Evolutionary conservation across 1,140 invertebrate genomes (phyloP).

Genomic region (Neuroterus valhalla): DNA sequence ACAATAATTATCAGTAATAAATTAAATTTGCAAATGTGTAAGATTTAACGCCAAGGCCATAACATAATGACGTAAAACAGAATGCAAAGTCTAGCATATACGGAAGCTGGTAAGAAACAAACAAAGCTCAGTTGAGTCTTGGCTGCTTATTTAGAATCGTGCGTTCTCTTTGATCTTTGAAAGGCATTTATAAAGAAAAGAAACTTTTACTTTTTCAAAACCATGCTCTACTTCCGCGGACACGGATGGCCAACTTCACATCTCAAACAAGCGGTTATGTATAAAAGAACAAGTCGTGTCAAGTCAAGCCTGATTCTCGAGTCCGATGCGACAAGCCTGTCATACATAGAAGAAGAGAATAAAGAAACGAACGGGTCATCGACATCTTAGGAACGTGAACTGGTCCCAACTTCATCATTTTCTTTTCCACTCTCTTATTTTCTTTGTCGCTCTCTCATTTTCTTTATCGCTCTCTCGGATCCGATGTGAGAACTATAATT

Average conservation of each 20-base stretch:
- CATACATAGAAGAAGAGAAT: conserved; percentile 12
- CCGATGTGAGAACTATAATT: background rate
- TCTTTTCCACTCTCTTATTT: conserved; percentile 17
- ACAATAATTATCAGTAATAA: no score
- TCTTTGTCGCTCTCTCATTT: background rate
- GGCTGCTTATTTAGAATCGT: background rate
- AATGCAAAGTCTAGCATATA: background rate
- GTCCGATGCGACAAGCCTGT: conserved; percentile 13
- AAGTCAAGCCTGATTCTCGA: conserved; percentile 9
- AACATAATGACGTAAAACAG: background rate
- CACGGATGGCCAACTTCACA: background rate
- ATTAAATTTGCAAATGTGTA: no score
- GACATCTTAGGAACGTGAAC: conserved; percentile 21
- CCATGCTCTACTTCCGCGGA: background rate
- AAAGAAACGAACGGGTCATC: conserved; percentile 22
- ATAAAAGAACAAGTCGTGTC: conserved; percentile 16
- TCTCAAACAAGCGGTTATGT: conserved; percentile 2
- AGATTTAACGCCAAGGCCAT: background rate
- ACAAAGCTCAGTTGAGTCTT: conserved; percentile 8
- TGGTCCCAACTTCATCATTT: conserved; percentile 16
- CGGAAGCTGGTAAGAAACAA: conserved; percentile 3
- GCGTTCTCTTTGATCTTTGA: background rate
- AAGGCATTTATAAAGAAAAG: conserved; percentile 2
- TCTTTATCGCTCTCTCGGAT: background rate
- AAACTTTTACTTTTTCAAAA: conserved; percentile 6